These are phyloP conservation scores for Schizothorax lantsangensis DNA, from an alignment of 2,797 vertebrate species.

Conservation along the genomic window DNA sequence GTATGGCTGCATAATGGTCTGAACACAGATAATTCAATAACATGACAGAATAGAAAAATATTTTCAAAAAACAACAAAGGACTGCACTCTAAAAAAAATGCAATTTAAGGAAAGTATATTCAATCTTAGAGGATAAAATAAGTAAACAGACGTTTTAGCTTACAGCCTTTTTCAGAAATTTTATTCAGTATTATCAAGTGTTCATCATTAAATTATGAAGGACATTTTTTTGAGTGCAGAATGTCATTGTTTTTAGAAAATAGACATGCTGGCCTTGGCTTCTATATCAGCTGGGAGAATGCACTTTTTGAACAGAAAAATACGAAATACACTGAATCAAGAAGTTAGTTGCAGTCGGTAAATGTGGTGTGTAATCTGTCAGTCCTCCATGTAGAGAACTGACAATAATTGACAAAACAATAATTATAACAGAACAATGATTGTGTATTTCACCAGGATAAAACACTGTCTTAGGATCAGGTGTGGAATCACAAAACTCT, in stretches of 20 bases:
- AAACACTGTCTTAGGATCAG: constrained; percentile 49
- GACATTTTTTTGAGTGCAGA: not conserved
- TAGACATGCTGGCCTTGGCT: not conserved
- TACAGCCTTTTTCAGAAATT: not conserved
- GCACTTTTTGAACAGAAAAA: not conserved
- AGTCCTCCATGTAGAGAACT: not conserved
- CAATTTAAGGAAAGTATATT: not conserved
- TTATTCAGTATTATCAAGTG: not conserved
- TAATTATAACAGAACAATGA: constrained; percentile 18
- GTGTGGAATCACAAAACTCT: constrained; percentile 51
- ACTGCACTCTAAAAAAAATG: not conserved
- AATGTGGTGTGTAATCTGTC: not conserved
- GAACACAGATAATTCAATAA: constrained; percentile 19
- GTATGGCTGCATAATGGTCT: not conserved
- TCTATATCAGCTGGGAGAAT: not conserved
- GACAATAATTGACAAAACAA: not conserved
- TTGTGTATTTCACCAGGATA: constrained; percentile 52
- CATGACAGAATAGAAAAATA: not conserved
- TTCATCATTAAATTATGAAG: not conserved
- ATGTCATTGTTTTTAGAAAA: not conserved
- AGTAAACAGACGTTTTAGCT: not conserved
- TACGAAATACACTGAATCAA: not conserved
- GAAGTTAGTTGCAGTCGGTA: not conserved
- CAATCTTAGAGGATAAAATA: not conserved
- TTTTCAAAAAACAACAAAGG: not conserved